phyloP scores from a whole-genome alignment of 2,888 invertebrate species.

The Sabellastarte sp. region DNA sequence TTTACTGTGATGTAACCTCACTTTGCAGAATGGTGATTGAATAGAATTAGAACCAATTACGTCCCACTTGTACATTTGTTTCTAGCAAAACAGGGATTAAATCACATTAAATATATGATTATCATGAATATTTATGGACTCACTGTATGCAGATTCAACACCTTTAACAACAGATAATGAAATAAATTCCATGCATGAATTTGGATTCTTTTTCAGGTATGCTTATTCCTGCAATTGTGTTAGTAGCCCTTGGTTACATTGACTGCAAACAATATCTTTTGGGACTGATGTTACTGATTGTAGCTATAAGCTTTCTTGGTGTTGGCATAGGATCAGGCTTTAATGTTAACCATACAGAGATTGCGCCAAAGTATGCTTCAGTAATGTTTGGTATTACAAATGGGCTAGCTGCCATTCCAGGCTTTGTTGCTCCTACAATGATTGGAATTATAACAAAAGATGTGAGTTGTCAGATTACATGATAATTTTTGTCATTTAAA shows the following conservation, averaged over 20 bases:
- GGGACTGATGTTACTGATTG: conserved; percentile 84
- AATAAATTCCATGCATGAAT: no score
- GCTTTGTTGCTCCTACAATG: conserved; percentile 19
- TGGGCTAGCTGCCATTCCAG: conserved; percentile 26
- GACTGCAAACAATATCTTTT: conserved; percentile 3
- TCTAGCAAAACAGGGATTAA: no score
- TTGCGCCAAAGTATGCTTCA: conserved; percentile 26
- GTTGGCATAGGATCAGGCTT: conserved; percentile 54
- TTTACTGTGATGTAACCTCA: no score
- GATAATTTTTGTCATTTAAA: no score
- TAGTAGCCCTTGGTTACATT: conserved; percentile 9
- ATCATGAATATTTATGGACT: no score
- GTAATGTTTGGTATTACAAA: conserved; percentile 28
- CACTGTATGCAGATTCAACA: no score
- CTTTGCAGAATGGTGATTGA: no score
- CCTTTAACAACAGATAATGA: no score
- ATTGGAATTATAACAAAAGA: conserved; percentile 10
- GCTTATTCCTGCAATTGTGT: conserved; percentile 9
- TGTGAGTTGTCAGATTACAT: not conserved
- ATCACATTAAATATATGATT: no score
- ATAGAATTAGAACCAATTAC: no score
- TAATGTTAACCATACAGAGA: conserved; percentile 27
- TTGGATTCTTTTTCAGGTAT: no score
- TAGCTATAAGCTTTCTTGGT: conserved; percentile 97
- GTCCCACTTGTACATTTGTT: no score